These are phyloP conservation scores for Drosophila takahashii DNA, from an alignment of 1,140 invertebrate species.

Conservation along the genomic window DNA sequence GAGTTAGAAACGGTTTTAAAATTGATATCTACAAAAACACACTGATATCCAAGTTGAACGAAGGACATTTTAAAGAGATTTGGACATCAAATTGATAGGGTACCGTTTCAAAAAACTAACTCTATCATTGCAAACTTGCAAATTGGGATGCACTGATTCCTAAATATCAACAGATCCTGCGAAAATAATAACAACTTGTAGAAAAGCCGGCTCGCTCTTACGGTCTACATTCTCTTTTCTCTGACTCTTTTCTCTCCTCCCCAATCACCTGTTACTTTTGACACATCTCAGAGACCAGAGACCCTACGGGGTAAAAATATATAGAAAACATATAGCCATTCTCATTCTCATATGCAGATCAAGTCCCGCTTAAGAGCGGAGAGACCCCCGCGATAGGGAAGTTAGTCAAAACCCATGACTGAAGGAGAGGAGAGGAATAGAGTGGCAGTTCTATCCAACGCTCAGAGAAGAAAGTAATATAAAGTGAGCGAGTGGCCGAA, in stretches of 20 bases:
- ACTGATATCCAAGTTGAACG: no score
- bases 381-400: conserved; percentile 32
- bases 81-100: neutral
- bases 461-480: conserved; percentile 57
- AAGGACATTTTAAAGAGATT: neutral
- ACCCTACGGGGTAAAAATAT: conserved; percentile 47
- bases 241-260: conserved; percentile 28
- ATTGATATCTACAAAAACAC: no score
- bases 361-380: conserved; percentile 79
- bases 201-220: conserved; percentile 73
- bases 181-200: conserved; percentile 36
- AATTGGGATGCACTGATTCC: conserved; percentile 1
- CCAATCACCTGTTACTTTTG: conserved; percentile 76
- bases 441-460: conserved; percentile 61
- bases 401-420: conserved; percentile 1
- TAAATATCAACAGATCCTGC: conserved; percentile 60
- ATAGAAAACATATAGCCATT: conserved; percentile 24
- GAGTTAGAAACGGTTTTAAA: no score
- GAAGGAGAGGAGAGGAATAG: conserved; percentile 44
- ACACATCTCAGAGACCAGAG: conserved; percentile 69
- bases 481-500: conserved; percentile 61
- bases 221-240: conserved; percentile 57
- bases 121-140: neutral
- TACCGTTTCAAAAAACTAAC: neutral
- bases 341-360: conserved; percentile 71